Evolutionary conservation across 2,113 vertebrate genomes (phyloP).

Genomic region (Lathamus discolor): DNA sequence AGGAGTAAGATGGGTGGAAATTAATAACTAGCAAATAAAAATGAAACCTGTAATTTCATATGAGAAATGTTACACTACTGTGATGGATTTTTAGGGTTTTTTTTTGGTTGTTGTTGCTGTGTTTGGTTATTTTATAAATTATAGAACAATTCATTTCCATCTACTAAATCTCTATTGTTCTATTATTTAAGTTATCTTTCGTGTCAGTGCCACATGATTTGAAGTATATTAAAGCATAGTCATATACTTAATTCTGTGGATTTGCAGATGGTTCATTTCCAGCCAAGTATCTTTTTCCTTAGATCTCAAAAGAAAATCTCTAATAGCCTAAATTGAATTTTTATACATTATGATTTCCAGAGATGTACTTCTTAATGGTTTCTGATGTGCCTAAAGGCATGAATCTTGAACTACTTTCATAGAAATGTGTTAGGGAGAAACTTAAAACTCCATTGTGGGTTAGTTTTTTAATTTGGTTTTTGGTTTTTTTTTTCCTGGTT

Average conservation of each 20-base stretch:
- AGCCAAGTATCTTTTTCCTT: slow-evolving; percentile 65
- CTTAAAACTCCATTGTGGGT: neutral
- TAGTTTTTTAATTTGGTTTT: neutral
- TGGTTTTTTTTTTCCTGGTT: neutral
- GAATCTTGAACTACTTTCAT: slow-evolving; percentile 63
- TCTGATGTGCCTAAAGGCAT: slow-evolving; percentile 76
- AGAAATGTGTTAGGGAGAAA: slow-evolving; percentile 17
- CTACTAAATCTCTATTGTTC: slow-evolving; percentile 39
- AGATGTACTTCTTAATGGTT: slow-evolving; percentile 77
- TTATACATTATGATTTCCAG: slow-evolving; percentile 75
- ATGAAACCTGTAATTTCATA: slow-evolving; percentile 22
- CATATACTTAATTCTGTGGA: slow-evolving; percentile 60
- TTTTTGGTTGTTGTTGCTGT: neutral
- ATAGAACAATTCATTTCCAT: slow-evolving; percentile 38
- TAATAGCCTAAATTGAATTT: slow-evolving; percentile 73
- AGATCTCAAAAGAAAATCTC: slow-evolving; percentile 63
- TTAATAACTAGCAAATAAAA: slow-evolving; percentile 42
- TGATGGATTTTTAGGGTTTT: slow-evolving; percentile 14
- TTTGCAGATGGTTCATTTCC: slow-evolving; percentile 69
- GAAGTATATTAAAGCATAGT: slow-evolving; percentile 54
- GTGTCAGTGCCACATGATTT: slow-evolving; percentile 40
- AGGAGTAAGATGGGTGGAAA: slow-evolving; percentile 31
- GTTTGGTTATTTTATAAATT: slow-evolving; percentile 37
- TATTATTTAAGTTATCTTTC: slow-evolving; percentile 66
- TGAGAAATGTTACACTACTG: neutral